Evolutionary conservation across 2,113 vertebrate genomes (phyloP), one percentile per base, ranked within the genome.

Genomic region (Brienomyrus brachyistius): DNA sequence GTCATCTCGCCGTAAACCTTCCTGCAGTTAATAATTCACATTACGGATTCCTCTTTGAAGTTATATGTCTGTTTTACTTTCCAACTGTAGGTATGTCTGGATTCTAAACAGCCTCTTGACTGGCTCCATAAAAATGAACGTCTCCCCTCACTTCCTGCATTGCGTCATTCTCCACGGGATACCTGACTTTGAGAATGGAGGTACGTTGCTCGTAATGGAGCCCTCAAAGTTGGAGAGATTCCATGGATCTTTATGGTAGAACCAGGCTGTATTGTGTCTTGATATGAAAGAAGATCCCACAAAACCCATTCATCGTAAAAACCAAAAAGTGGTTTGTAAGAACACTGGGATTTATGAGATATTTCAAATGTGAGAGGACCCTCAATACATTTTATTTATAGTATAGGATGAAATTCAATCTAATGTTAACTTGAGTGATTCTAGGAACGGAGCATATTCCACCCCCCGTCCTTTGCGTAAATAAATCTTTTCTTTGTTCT

Each of bases 71-170:
- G 74, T 80, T 77, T 84, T 47, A 11, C 82, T 21, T 84, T 48
- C 82, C 23, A 48, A 48, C 82, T 48, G 43, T 48, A 99, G 98
- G 91, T 99, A 99, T 0, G 97, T 99, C 59, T 97, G 97, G 91
- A 98, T 99, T 91, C 95, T 99, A 91, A 98, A 96, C 91, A 98
- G 97, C 82, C 97, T 99, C 48, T 94, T 99, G 0, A 98, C 97
- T 0, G 97, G 98, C 43, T 96, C 96, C 0, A 96, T 98, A 95
- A 99, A 99, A 94, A 99, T 99, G 97, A 99, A 98, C 7, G 93
- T 97, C 17, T 94, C 94, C 0, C 97, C 98, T 2, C 94, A 99
- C 86, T 99, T 99, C 93, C 94, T 99, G 93, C 98, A 99, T 91
- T 96, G 95, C 17, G 93, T 99, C 94, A 94, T 98, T 91, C 95